Evolutionary conservation across 2,113 vertebrate species (phyloP), one percentile per base, ranked within the genome.

Genomic region (Pimephales promelas): DNA sequence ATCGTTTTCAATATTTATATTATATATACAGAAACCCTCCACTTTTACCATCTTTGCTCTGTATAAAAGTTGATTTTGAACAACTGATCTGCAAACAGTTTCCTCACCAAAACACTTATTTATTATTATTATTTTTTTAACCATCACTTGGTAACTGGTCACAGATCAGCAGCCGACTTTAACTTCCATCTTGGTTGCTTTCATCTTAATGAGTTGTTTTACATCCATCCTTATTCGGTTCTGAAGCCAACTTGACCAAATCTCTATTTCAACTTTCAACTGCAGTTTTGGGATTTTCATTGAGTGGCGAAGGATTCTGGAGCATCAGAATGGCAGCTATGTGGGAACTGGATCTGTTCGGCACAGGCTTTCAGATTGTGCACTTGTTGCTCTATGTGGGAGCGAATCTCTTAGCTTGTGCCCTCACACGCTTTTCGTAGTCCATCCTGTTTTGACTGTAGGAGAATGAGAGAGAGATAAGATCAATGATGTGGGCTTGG

Each of bases 361-460:
- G 18, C 52, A 54, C 52, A 54, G 18, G 52, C 18, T 49, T 24
- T 72, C 11, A 78, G 34, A 61, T 11, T 1, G 4, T 62, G 56
- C 34, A 61, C 22, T 8, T 40, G 11, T 22, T 10, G 20, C 82
- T 92, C 85, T 94, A 94, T 92, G 93, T 92, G 34, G 94, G 94
- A 83, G 94, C 92, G 66, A 94, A 95, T 90, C 93, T 95, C 92
- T 94, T 94, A 91, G 94, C 94, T 90, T 95, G 94, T 34, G 94
- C 92, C 89, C 94, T 88, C 84, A 95, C 94, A 54, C 92, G 89
- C 88, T 95, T 95, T 88, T 94, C 93, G 80, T 94, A 95, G 90
- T 94, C 94, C 93, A 94, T 93, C 92, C 94, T 92, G 92, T 95
- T 95, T 92, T 95, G 94, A 92, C 94, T 94, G 89, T 26, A 88